phyloP scores from a whole-genome alignment of 2,113 vertebrate species.

The Colossoma macropomum region DNA sequence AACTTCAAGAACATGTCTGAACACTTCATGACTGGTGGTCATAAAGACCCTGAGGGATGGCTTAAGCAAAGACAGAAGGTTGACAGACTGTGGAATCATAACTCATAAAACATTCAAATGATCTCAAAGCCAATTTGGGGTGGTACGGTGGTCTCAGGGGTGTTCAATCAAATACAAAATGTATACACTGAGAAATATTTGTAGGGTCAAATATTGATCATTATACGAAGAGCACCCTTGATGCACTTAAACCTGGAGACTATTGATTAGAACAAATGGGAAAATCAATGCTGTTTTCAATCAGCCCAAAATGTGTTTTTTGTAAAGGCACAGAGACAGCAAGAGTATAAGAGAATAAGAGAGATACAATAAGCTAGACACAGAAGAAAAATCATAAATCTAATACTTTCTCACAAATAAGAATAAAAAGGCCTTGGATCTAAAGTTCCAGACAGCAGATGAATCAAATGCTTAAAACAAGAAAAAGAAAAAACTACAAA shows the following conservation, averaged over 20 bases:
- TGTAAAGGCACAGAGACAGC: not conserved
- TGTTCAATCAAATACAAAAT: constrained; percentile 43
- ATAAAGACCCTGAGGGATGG: constrained; percentile 3
- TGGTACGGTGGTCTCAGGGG: constrained; percentile 18
- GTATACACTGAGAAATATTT: constrained; percentile 54
- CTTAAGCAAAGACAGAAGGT: constrained; percentile 17
- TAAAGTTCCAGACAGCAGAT: not conserved
- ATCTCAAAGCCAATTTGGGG: not conserved
- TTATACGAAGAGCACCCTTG: constrained; percentile 48
- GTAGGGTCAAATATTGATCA: constrained; percentile 59
- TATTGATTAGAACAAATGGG: constrained; percentile 39
- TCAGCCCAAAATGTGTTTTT: constrained; percentile 21
- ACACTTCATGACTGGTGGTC: not conserved
- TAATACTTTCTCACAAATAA: not conserved
- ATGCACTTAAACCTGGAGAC: constrained; percentile 51
- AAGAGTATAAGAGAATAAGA: not conserved
- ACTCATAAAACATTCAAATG: constrained; percentile 31
- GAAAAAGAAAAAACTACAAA: not conserved
- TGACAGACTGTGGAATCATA: constrained; percentile 34
- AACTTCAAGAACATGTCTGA: not conserved
- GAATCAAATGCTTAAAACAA: not conserved
- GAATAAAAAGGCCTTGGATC: not conserved
- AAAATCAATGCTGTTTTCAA: constrained; percentile 54
- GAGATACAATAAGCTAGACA: not conserved
- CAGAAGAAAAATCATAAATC: not conserved